Evolutionary conservation across 1,140 invertebrate species (phyloP), one percentile per base, ranked within the genome.

Genomic region (Drosophila pseudoananassae): DNA sequence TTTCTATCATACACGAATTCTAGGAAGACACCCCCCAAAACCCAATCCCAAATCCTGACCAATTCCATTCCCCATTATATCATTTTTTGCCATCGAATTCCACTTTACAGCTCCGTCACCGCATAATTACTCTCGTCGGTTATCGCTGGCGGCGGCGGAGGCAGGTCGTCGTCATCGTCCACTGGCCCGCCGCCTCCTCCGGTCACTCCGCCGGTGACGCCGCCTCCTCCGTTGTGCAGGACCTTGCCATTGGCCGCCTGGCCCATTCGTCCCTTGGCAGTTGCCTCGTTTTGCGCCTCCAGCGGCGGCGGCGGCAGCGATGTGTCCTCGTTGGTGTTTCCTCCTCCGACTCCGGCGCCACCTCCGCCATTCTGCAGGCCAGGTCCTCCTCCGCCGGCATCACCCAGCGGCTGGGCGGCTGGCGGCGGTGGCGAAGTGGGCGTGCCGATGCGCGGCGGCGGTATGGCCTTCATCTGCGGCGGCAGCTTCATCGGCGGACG

Each of bases 391-490:
- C 65, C 45, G 15, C 52, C 66, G 7, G 50, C 52, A 33, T 75
- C 73, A 12, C 38, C 15, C n/a, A 64, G 46, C 49, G 69, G 46
- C 75, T 89, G 74, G 6, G 49, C 69, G 2, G 70, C 38, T 1
- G 84, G 71, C 47, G 76, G 78, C 12, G 90, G 90, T 23, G 90
- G 79, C n/a, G 90, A 91, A 14, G 89, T 90, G 33, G 87, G 89
- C 69, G 88, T 91, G 38, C 90, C 89, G 50, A 92, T 92, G 55
- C 91, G 90, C 7, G 91, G 91, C 52, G 91, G 91, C 31, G 91
- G 91, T 64, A 92, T 92, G 8, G 91, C 91, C 63, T 92, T 92
- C 79, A 91, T 92, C 53, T 91, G 91, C 33, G 91, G 88, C 59
- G 90, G 91, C 76, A 92, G 27, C 60, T 92, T 92, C 91, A 91